Percentiles rank a stretch among this genome's conserved stretches.
phyloP scores from a whole-genome alignment of 2,797 vertebrate species.

The Steatocranus sp. region DNA sequence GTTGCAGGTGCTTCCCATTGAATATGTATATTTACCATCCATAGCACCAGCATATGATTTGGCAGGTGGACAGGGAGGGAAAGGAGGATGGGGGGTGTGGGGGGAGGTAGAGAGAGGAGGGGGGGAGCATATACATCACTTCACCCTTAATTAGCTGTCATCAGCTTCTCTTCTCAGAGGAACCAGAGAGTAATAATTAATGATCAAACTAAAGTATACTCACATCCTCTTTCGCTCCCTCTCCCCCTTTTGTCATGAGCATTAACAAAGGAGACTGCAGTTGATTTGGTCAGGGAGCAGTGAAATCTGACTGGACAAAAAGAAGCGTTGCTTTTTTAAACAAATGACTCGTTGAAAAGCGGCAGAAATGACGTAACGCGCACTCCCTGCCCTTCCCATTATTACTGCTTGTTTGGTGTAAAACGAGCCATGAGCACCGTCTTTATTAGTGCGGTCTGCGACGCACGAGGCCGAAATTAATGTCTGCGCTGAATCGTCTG shows the following conservation, averaged over 20 bases:
- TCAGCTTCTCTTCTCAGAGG: constrained; percentile 76
- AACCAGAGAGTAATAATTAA: constrained; percentile 80
- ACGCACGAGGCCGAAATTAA: constrained; percentile 2
- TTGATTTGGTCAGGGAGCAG: constrained; percentile 33
- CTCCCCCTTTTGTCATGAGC: constrained; percentile 3
- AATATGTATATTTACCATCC: constrained; percentile 38
- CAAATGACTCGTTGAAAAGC: constrained; percentile 30
- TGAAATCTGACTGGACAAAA: constrained; percentile 38
- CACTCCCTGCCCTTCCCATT: constrained; percentile 22
- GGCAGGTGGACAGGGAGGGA: constrained; percentile 48
- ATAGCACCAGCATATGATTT: constrained; percentile 42
- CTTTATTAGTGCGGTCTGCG: constrained; percentile 27
- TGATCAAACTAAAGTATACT: constrained; percentile 70
- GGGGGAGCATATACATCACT: constrained; percentile 66
- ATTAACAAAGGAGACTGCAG: constrained; percentile 38
- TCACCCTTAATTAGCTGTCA: constrained; percentile 82
- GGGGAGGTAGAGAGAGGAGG: not conserved
- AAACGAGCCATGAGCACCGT: constrained; percentile 5
- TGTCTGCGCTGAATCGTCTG: not conserved
- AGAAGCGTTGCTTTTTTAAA: constrained; percentile 15
- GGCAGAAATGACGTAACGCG: constrained; percentile 4
- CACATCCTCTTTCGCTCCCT: constrained; percentile 12
- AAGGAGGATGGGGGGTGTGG: not conserved
- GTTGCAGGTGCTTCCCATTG: not conserved
- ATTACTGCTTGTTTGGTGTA: constrained; percentile 42